Percentiles rank a stretch among this genome's conserved stretches.
Conservation (phyloP, 2,888 invertebrate species). For the Palloptera scutellata region DNA sequence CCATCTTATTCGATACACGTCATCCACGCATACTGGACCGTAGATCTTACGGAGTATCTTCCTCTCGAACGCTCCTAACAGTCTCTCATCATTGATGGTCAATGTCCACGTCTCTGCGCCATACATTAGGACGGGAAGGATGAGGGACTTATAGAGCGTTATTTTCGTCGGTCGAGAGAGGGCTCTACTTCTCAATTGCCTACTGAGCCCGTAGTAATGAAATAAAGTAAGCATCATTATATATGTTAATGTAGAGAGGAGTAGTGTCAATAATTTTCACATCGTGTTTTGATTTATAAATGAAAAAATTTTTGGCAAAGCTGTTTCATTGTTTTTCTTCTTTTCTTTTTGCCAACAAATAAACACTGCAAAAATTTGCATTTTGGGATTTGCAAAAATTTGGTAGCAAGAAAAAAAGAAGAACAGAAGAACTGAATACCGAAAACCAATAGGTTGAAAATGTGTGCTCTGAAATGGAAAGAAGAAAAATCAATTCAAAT, state of each 20-base stretch:
- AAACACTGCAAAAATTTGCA: constrained; percentile 29
- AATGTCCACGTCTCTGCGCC: no score
- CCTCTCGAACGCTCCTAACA: no score
- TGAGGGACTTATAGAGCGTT: no score
- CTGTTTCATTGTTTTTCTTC: constrained; percentile 40
- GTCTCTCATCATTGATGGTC: no score
- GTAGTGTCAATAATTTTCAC: constrained; percentile 45
- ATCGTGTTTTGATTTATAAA: constrained; percentile 24
- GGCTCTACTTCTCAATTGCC: no score
- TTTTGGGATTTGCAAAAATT: constrained; percentile 27
- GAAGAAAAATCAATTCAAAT: constrained; percentile 53
- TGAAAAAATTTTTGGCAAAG: constrained; percentile 23
- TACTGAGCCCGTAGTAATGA: no score
- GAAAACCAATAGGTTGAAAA: constrained; percentile 10
- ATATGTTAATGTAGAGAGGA: constrained; percentile 49
- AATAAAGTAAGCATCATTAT: constrained; percentile 44
- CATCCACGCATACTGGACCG: no score
- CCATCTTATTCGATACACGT: no score
- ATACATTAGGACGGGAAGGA: no score
- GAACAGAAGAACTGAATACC: neutral
- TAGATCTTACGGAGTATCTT: no score
- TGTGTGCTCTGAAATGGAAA: constrained; percentile 9
- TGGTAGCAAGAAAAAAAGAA: neutral
- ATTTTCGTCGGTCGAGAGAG: no score
- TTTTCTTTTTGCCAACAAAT: constrained; percentile 31